These are phyloP conservation scores for Ophonus ardosiacus DNA, from an alignment of 2,888 invertebrate species.

Conservation along the genomic window DNA sequence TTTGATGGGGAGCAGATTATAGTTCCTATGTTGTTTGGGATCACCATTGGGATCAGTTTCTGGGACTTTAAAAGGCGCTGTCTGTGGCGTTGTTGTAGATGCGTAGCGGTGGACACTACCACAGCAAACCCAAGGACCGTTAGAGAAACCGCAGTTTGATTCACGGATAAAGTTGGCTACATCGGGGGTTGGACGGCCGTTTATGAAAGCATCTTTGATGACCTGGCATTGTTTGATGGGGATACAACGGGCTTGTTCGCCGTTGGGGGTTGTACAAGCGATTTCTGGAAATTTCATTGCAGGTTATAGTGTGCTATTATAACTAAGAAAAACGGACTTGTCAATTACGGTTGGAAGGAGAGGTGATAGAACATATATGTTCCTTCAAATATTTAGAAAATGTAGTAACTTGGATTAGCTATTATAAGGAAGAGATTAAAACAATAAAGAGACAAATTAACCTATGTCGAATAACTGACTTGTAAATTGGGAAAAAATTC, in stretches of 20 bases:
- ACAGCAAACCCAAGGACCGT: conserved; percentile 19
- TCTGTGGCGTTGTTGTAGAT: neutral
- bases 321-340: neutral
- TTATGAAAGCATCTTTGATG: neutral
- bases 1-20: neutral
- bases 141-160: neutral
- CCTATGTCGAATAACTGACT: too few species aligned
- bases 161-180: neutral
- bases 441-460: too few species aligned
- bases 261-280: conserved; percentile 5
- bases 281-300: conserved; percentile 10
- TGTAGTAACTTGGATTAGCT: too few species aligned
- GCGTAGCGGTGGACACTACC: neutral
- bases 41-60: neutral
- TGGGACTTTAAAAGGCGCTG: neutral
- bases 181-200: neutral
- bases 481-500: too few species aligned
- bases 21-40: neutral
- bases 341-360: neutral
- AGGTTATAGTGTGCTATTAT: neutral
- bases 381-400: too few species aligned
- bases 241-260: conserved; percentile 25
- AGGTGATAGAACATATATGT: too few species aligned
- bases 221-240: conserved; percentile 10
- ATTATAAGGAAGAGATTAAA: too few species aligned